Percentiles rank a stretch among this genome's conserved stretches.
Evolutionary conservation across 2,888 invertebrate genomes (phyloP).

Genomic region (Apoda limacodes): DNA sequence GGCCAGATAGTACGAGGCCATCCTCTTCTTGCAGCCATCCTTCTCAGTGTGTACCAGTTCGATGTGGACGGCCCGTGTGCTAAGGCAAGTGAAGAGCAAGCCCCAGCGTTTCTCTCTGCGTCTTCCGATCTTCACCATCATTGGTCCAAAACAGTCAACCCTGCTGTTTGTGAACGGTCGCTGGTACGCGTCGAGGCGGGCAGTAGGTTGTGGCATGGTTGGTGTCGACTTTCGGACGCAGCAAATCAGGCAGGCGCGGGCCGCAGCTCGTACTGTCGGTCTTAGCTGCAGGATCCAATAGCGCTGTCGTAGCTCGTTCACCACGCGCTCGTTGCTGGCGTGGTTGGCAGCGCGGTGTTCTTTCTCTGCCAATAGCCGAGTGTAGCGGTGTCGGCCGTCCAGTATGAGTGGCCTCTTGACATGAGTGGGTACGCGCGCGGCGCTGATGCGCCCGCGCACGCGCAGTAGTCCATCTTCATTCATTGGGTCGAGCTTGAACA

Average conservation of each 20-base stretch:
- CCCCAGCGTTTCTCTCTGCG: slow-evolving; percentile 18
- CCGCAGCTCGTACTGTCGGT: slow-evolving; percentile 15
- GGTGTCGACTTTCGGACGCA: slow-evolving; percentile 9
- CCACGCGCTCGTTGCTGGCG: slow-evolving; percentile 14
- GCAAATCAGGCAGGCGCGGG: slow-evolving; percentile 12
- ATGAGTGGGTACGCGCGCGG: slow-evolving; percentile 9
- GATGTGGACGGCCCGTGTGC: slow-evolving; percentile 17
- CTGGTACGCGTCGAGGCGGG: slow-evolving; percentile 15
- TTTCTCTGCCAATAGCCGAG: slow-evolving; percentile 11
- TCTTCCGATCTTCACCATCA: slow-evolving; percentile 18
- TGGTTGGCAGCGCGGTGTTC: slow-evolving; percentile 12
- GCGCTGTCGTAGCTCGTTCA: slow-evolving; percentile 16
- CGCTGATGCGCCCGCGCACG: slow-evolving; percentile 9
- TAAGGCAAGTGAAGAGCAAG: slow-evolving; percentile 21
- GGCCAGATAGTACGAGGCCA: slow-evolving; percentile 15
- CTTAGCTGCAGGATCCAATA: slow-evolving; percentile 11
- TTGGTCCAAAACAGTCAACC: slow-evolving; percentile 20
- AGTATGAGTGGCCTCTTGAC: slow-evolving; percentile 16
- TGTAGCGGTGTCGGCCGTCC: slow-evolving; percentile 11
- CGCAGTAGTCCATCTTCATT: slow-evolving; percentile 14
- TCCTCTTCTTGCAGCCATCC: slow-evolving; percentile 17
- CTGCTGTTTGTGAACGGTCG: slow-evolving; percentile 19
- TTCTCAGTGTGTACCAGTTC: slow-evolving; percentile 14
- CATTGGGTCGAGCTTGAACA: slow-evolving; percentile 13
- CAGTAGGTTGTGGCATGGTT: slow-evolving; percentile 11